phyloP scores from a whole-genome alignment of 2,888 invertebrate species.

The Rhagonycha fulva region DNA sequence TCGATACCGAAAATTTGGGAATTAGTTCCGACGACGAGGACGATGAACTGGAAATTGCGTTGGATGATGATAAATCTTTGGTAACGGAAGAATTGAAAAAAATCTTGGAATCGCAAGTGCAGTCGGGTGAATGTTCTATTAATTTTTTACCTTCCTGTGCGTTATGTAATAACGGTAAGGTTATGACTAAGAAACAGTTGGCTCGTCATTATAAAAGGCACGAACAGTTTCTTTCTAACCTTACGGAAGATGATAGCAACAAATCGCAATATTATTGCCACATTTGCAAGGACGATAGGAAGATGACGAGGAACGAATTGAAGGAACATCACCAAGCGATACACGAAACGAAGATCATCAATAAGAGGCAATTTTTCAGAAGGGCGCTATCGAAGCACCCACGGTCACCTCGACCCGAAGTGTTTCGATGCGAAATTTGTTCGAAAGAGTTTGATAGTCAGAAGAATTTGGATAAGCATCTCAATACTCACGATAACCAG shows the following conservation, averaged over 20 bases:
- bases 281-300: slow-evolving; percentile 13
- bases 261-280: slow-evolving; percentile 19
- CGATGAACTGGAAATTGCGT: slow-evolving; percentile 32
- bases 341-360: slow-evolving; percentile 7
- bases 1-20: background rate
- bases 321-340: slow-evolving; percentile 10
- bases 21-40: slow-evolving; percentile 42
- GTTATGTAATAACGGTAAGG: slow-evolving; percentile 18
- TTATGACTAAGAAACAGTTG: slow-evolving; percentile 11
- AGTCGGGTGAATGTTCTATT: background rate
- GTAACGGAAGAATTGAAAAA: slow-evolving; percentile 10
- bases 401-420: slow-evolving; percentile 20
- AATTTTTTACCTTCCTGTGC: slow-evolving; percentile 4
- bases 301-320: slow-evolving; percentile 17
- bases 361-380: slow-evolving; percentile 18
- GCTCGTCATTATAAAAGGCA: slow-evolving; percentile 16
- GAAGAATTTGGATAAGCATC: slow-evolving; percentile 10
- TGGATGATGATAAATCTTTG: background rate
- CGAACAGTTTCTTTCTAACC: slow-evolving; percentile 2
- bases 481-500: slow-evolving; percentile 26
- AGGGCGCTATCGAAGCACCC: slow-evolving; percentile 18
- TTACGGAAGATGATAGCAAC: background rate
- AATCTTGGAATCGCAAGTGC: background rate
- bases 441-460: slow-evolving; percentile 11
- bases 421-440: slow-evolving; percentile 27